Conservation (phyloP, 2,888 invertebrate genomes). For the Drosophila rellima region DNA sequence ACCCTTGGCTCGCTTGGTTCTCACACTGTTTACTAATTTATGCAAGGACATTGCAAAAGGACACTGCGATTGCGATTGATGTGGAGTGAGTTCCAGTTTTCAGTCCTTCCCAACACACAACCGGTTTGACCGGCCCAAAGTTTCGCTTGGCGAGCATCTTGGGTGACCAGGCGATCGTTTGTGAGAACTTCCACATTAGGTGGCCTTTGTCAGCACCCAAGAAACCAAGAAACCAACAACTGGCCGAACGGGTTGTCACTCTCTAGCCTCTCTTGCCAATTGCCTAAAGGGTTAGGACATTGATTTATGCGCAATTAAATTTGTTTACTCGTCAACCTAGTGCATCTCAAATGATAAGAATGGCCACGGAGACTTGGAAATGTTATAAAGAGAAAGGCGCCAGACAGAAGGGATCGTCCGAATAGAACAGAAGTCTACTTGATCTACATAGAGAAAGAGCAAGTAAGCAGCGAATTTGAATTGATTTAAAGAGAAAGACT, state of each 20-base stretch:
- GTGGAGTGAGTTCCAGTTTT: conserved; percentile 63
- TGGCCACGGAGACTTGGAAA: conserved; percentile 5
- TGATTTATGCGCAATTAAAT: conserved; percentile 67
- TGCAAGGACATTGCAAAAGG: conserved; percentile 85
- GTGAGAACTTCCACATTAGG: conserved; percentile 72
- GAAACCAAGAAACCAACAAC: conserved; percentile 40
- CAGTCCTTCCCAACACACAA: conserved; percentile 61
- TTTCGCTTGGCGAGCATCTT: conserved; percentile 64
- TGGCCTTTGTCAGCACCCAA: conserved; percentile 71
- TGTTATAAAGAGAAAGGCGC: not conserved
- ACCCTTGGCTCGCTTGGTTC: conserved; percentile 72
- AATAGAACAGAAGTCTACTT: not conserved
- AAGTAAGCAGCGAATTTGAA: not conserved
- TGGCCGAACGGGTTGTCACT: conserved; percentile 66
- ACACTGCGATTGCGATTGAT: conserved; percentile 72
- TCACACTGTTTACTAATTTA: conserved; percentile 78
- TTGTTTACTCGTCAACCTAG: conserved; percentile 48
- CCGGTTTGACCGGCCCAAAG: conserved; percentile 84
- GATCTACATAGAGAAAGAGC: not conserved
- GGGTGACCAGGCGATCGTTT: conserved; percentile 71
- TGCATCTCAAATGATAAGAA: conserved; percentile 12
- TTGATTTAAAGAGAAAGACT: not conserved
- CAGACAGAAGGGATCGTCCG: too few relatives aligned
- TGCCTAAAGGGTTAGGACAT: conserved; percentile 48
- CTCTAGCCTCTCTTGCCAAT: conserved; percentile 38